Base-by-base conservation (phyloP, 1,140 invertebrate species). In the Metopolophium dirhodum region DNA sequence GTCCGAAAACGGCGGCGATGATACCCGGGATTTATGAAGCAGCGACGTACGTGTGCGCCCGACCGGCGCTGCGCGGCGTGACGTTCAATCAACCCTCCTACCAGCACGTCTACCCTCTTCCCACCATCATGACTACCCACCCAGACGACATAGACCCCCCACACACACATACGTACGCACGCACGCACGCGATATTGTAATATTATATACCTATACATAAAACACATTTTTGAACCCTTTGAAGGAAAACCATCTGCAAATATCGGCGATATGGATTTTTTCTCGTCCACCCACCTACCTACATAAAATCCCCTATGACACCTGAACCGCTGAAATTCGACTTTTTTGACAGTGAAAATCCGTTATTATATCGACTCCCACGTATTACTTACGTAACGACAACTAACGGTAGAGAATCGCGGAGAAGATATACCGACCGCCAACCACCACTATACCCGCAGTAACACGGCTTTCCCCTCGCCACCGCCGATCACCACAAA, bases 1-100 rank as follows among this genome's bases (percentile, higher is more conserved):
- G 54, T 68, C 54, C 54, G 37, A 90, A 89, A 90, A 68, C 54
- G 37, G 41, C 57, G 35, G 87, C 87, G 87, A 51, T 41, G 87
- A 51, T 51, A 51, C 88, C 87, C 88, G 41, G 89, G 57, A 90
- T 90, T 90, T 45, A 90, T 68, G 54, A 61, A 90, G 23, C 86
- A 30, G 26, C 51, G 37, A 68, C 26, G 54, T 23, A 90, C 37
- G 54, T 88, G 87, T n/a, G 51, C 54, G 35, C n/a, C 47, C 49
- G 37, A 47, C 37, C 88, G 37, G 87, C 30, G 61, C 3, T 68
- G 61, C 47, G 47, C 86, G 86, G 45, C 30, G n/a, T 49, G 87
- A 49, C 87, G 87, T n/a, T 88, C 89, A 61, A 61, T 61, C 88
- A 61, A 37, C 54, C 54, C 23, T 30, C 35, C 23, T 6, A 20